Conservation (phyloP, 2,797 vertebrate species). For the Arnoldichthys spilopterus region DNA sequence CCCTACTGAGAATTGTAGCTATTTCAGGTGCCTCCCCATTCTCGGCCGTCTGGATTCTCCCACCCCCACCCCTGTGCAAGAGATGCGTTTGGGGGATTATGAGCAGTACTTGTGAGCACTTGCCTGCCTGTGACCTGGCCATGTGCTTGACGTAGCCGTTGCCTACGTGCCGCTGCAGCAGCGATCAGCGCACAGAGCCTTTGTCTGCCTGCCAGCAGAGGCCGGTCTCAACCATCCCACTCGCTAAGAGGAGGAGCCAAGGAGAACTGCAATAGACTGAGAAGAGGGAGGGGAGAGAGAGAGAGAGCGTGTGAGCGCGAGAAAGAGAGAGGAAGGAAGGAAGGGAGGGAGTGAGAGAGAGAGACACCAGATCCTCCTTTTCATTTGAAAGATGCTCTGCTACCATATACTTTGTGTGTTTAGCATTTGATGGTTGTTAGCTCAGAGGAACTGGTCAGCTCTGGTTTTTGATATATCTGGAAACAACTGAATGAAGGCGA, state of each 20-base stretch:
- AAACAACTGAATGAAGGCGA: slow-evolving; percentile 12
- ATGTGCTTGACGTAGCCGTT: slow-evolving; percentile 73
- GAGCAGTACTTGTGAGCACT: slow-evolving; percentile 68
- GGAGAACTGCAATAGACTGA: slow-evolving; percentile 76
- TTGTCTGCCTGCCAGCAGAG: slow-evolving; percentile 89
- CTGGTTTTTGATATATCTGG: neutral
- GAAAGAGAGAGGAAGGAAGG: slow-evolving; percentile 54
- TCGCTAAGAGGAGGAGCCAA: slow-evolving; percentile 69
- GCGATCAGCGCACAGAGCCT: slow-evolving; percentile 76
- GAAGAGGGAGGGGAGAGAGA: slow-evolving; percentile 13
- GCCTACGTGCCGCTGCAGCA: slow-evolving; percentile 82
- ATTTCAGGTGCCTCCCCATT: slow-evolving; percentile 66
- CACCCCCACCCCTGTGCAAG: slow-evolving; percentile 34
- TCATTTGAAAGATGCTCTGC: slow-evolving; percentile 53
- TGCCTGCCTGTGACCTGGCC: slow-evolving; percentile 66
- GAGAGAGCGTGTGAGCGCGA: slow-evolving; percentile 53
- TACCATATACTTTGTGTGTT: slow-evolving; percentile 44
- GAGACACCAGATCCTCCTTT: slow-evolving; percentile 61
- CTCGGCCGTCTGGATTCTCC: slow-evolving; percentile 32
- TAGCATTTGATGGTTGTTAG: slow-evolving; percentile 4
- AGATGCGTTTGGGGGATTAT: slow-evolving; percentile 78
- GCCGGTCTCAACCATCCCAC: slow-evolving; percentile 71
- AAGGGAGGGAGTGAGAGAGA: slow-evolving; percentile 59
- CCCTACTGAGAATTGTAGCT: slow-evolving; percentile 67
- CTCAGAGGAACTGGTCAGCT: neutral